Conservation (phyloP, 2,113 vertebrate species). For the Ursus arctos region DNA sequence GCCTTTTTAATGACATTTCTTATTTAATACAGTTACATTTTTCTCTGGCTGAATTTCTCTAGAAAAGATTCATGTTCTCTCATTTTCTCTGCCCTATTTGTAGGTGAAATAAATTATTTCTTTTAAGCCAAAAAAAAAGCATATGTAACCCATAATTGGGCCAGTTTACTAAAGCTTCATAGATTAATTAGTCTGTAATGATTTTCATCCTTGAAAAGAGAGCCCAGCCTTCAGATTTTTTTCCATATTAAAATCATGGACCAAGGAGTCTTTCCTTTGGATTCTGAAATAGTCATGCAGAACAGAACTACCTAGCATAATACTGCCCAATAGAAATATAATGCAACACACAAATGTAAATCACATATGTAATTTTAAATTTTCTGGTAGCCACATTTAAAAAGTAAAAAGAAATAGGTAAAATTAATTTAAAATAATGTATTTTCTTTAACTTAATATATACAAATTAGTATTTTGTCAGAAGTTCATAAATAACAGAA, state of each 20-base stretch:
- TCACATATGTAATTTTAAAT: background rate
- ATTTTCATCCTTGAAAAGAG: background rate
- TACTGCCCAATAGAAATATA: background rate
- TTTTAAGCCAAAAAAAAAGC: background rate
- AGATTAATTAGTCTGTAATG: background rate
- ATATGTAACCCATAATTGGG: background rate
- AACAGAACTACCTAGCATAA: background rate
- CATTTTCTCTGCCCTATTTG: background rate
- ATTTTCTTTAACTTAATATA: background rate
- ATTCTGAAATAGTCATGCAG: background rate
- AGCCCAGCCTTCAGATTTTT: background rate
- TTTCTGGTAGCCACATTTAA: background rate
- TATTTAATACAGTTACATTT: background rate
- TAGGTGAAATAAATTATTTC: background rate
- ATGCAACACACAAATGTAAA: background rate
- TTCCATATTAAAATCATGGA: background rate
- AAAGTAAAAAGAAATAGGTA: background rate
- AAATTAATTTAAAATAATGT: background rate
- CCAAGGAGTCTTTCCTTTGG: background rate
- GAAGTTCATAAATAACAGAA: too few relatives aligned
- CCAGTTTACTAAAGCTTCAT: background rate
- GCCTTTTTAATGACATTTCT: background rate
- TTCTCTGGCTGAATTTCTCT: background rate
- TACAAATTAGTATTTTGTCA: background rate
- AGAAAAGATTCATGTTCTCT: background rate